Conservation (phyloP, 2,888 invertebrate genomes). For the Phrixothrix hirtus region DNA sequence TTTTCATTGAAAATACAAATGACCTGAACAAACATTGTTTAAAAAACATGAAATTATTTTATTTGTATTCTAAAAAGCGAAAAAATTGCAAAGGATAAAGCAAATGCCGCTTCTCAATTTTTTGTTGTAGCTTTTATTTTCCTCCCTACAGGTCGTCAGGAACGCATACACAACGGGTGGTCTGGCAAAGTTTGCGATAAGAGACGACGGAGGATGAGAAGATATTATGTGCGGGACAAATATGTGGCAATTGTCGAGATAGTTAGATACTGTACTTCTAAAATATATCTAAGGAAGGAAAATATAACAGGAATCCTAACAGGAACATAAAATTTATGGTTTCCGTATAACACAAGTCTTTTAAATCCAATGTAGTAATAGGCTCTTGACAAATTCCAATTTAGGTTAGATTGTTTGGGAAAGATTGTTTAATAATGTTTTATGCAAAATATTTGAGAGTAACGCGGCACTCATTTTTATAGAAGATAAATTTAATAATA, state of each 20-base stretch:
- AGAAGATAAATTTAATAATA: no score
- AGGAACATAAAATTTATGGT: constrained; percentile 14
- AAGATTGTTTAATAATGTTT: no score
- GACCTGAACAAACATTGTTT: no score
- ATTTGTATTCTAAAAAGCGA: constrained; percentile 9
- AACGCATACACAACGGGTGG: constrained; percentile 27
- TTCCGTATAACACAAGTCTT: neutral
- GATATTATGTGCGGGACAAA: constrained; percentile 41
- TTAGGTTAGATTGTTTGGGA: no score
- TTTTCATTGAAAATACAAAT: no score
- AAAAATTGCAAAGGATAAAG: constrained; percentile 22
- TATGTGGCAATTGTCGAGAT: constrained; percentile 42
- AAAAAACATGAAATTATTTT: constrained; percentile 26
- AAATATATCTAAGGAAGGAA: constrained; percentile 34
- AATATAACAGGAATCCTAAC: constrained; percentile 15
- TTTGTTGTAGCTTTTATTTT: constrained; percentile 25
- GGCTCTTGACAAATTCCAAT: no score
- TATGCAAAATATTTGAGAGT: no score
- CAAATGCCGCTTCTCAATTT: constrained; percentile 21
- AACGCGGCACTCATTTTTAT: no score
- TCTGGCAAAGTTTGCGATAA: constrained; percentile 41
- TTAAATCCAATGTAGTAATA: neutral
- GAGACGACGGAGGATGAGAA: constrained; percentile 36
- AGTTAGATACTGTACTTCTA: constrained; percentile 34
- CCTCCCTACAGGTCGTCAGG: constrained; percentile 9